Conservation (phyloP, 2,113 vertebrate genomes). For the Sus scrofa region DNA sequence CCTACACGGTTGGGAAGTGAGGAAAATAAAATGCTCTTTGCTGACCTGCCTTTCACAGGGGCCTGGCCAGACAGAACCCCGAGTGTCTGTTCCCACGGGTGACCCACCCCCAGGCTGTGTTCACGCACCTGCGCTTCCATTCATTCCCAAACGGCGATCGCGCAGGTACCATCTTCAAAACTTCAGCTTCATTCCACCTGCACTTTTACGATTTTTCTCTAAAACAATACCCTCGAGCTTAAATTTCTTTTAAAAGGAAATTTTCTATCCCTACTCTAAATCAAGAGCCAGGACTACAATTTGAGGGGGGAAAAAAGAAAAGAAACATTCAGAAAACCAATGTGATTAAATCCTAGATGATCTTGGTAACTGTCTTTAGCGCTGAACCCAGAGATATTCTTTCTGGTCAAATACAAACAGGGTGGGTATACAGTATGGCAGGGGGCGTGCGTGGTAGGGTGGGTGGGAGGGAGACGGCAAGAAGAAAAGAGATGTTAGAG, state of each 20-base stretch:
- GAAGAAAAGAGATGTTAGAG: neutral
- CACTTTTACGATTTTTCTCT: neutral
- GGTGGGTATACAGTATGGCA: too few relatives aligned
- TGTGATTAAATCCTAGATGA: neutral
- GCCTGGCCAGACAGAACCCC: neutral
- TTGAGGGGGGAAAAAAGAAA: neutral
- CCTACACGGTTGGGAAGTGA: neutral
- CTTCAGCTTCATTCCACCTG: neutral
- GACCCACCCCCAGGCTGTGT: neutral
- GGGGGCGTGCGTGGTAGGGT: too few relatives aligned
- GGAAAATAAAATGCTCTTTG: neutral
- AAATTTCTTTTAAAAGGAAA: neutral
- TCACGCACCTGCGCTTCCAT: fast-evolving
- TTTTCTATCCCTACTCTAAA: neutral
- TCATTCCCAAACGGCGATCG: too few relatives aligned
- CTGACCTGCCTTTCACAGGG: neutral
- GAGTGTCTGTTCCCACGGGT: fast-evolving
- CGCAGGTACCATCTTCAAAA: neutral
- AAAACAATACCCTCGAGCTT: neutral
- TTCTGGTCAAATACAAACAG: neutral
- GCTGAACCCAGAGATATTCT: neutral
- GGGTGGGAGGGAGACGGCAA: neutral
- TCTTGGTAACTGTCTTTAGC: neutral
- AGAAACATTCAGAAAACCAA: neutral
- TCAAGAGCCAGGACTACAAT: neutral